A percentile compares a stretch with the other conserved stretches of the same genome.
phyloP scores from a whole-genome alignment of 2,113 vertebrate species.

The Melanerpes formicivorus region DNA sequence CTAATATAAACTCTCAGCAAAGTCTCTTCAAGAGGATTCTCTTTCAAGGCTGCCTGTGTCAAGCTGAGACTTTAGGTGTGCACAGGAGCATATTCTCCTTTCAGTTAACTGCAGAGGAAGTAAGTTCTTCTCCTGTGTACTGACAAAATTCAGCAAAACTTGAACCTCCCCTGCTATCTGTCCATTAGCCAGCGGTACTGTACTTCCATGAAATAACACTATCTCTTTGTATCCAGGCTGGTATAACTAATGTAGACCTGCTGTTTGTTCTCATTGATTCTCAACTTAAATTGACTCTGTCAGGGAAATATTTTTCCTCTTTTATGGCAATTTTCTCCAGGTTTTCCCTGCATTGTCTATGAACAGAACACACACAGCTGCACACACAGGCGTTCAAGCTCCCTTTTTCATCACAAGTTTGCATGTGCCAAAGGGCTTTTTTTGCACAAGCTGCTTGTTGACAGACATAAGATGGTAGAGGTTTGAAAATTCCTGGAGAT shows the following conservation, averaged over 20 bases:
- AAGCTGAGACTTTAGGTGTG: neutral
- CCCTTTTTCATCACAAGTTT: neutral
- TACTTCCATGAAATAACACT: neutral
- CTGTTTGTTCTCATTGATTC: neutral
- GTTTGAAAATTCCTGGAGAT: constrained; percentile 64
- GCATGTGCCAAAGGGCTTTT: constrained; percentile 32
- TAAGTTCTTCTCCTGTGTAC: neutral
- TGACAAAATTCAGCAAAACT: neutral
- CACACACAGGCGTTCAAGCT: neutral
- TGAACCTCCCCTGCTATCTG: neutral
- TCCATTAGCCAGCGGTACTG: neutral
- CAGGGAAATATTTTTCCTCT: neutral
- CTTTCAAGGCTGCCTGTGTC: neutral
- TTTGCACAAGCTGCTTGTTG: constrained; percentile 43
- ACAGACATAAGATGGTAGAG: constrained; percentile 51
- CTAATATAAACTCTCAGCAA: constrained; percentile 36
- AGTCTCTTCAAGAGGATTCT: neutral
- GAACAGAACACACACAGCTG: constrained; percentile 7
- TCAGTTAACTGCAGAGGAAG: neutral
- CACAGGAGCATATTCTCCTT: neutral
- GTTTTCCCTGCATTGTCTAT: neutral
- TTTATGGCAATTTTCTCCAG: neutral
- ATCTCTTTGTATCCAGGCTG: neutral
- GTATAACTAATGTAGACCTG: neutral
- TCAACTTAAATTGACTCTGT: neutral